Percentiles rank a stretch among this genome's conserved stretches.
These are phyloP conservation scores for Pteronura brasiliensis DNA, from an alignment of 2,113 vertebrate genomes.

Conservation along the genomic window DNA sequence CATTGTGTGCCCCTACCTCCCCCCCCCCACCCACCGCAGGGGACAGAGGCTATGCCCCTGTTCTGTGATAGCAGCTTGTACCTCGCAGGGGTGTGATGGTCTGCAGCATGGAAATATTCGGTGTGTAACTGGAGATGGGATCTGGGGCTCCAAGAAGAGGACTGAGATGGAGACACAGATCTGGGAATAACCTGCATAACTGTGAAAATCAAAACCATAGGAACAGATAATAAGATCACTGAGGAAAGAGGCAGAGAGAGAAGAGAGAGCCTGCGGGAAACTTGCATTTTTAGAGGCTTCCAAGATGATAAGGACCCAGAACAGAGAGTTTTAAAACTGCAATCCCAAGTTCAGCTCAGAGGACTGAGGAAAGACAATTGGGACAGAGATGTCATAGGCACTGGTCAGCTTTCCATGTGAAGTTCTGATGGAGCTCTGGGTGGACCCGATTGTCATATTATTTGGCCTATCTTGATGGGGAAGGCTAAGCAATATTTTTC, in stretches of 20 bases:
- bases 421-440: background rate
- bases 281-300: background rate
- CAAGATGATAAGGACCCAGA: background rate
- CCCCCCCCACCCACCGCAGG: background rate
- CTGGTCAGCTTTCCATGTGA: background rate
- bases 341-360: background rate
- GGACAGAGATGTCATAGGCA: background rate
- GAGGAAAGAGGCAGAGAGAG: background rate
- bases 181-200: background rate
- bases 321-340: background rate
- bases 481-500: background rate
- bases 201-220: background rate
- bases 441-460: background rate
- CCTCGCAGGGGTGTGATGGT: background rate
- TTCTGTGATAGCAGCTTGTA: background rate
- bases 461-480: fast-evolving
- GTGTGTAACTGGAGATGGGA: background rate
- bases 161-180: background rate
- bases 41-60: background rate
- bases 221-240: background rate
- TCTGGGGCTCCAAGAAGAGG: background rate
- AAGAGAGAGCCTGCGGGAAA: background rate
- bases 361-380: background rate
- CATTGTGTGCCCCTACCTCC: background rate
- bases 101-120: background rate